Evolutionary conservation across 2,888 invertebrate genomes (phyloP).

Genomic region (Diploptera punctata): DNA sequence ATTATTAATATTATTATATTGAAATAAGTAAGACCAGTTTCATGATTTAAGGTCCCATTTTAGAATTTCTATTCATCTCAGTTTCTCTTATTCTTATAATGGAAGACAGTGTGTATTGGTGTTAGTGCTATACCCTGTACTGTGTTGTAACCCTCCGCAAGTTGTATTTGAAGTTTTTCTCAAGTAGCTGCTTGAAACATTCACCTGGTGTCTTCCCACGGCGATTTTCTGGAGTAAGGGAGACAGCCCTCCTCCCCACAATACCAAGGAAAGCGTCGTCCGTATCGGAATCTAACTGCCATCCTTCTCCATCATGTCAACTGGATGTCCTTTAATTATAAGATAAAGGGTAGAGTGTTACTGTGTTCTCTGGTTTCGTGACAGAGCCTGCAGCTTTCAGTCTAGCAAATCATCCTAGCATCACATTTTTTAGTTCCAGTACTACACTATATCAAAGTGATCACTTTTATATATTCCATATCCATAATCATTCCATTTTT

Average conservation of each 20-base stretch:
- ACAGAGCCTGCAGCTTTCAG: too few species aligned
- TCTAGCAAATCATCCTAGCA: too few species aligned
- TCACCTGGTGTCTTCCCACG: slow-evolving; percentile 23
- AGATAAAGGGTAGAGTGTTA: neutral
- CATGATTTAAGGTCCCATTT: too few species aligned
- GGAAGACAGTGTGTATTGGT: neutral
- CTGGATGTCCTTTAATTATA: neutral
- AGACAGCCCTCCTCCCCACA: neutral
- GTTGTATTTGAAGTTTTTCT: slow-evolving; percentile 15
- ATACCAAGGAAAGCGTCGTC: neutral
- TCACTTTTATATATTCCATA: too few species aligned
- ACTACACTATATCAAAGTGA: too few species aligned
- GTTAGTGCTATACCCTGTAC: slow-evolving; percentile 14
- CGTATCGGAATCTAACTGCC: neutral
- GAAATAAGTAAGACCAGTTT: too few species aligned
- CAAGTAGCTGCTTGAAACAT: slow-evolving; percentile 15
- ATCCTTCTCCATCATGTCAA: neutral
- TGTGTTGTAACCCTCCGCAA: neutral
- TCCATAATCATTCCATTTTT: too few species aligned
- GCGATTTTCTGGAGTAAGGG: slow-evolving; percentile 6
- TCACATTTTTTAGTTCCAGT: too few species aligned
- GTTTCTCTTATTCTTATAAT: neutral
- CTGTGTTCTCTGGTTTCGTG: too few species aligned
- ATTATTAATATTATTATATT: too few species aligned
- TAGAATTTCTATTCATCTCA: too few species aligned